A percentile compares a stretch with the other conserved stretches of the same genome.
Conservation (phyloP, 2,113 vertebrate species). For the rabbit (Oryctolagus cuniculus) region DNA sequence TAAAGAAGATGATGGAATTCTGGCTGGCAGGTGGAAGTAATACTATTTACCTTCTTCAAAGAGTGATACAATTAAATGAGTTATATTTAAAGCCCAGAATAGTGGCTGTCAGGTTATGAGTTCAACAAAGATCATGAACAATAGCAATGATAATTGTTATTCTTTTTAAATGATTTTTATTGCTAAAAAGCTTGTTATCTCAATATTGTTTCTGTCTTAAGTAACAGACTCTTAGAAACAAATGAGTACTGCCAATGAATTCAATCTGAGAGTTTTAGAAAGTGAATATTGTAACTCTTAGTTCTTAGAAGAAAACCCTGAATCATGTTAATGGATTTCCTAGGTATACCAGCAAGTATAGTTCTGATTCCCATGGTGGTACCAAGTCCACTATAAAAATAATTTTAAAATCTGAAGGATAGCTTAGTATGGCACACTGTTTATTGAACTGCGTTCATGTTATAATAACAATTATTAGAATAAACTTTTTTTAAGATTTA, state of each 20-base stretch:
- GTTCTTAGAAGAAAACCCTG: slow-evolving; percentile 30
- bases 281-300: not conserved
- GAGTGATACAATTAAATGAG: slow-evolving; percentile 11
- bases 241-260: not conserved
- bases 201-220: slow-evolving; percentile 46
- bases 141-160: not conserved
- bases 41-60: slow-evolving; percentile 22
- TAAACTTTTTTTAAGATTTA: too few species aligned
- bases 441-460: not conserved
- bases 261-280: not conserved
- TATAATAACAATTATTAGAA: too few species aligned
- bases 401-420: not conserved
- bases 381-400: not conserved
- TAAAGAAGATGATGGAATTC: slow-evolving; percentile 24
- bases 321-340: not conserved
- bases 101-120: not conserved
- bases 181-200: not conserved
- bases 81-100: slow-evolving; percentile 6
- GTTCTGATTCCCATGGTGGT: not conserved
- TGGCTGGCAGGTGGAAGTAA: not conserved
- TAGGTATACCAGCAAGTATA: not conserved
- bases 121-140: slow-evolving; percentile 37
- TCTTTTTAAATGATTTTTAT: slow-evolving; percentile 29
- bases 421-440: rapidly evolving
- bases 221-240: not conserved